Percentiles rank a stretch among this genome's conserved stretches.
Conservation (phyloP, 2,113 vertebrate species). For the Petrocephalus microphthalmus region DNA sequence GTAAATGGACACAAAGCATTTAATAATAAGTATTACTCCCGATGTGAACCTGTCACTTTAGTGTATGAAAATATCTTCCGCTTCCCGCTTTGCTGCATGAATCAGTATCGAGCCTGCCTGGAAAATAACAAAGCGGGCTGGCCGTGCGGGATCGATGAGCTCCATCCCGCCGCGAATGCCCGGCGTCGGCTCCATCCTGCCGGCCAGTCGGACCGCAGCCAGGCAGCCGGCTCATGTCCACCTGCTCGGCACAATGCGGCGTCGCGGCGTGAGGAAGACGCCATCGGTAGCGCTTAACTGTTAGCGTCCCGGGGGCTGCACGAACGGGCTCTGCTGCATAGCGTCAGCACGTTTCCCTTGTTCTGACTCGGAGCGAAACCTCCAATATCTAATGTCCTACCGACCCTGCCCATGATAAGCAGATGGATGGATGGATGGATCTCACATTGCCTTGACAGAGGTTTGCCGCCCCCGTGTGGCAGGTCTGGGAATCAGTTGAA, state of each 20-base stretch:
- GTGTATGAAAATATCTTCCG: neutral
- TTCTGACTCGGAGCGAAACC: neutral
- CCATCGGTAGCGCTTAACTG: neutral
- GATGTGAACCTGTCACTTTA: neutral
- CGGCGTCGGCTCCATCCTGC: neutral
- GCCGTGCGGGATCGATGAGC: neutral
- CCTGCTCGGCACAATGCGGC: neutral
- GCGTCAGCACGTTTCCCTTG: neutral
- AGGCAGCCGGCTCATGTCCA: neutral
- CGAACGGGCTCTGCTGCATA: neutral
- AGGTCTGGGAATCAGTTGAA: neutral
- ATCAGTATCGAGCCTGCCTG: neutral
- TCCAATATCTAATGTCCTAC: neutral
- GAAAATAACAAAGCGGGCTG: neutral
- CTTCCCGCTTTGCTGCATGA: neutral
- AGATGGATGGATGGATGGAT: neutral
- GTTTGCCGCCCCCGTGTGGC: neutral
- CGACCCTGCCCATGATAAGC: neutral
- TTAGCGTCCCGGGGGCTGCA: neutral
- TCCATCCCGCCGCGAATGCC: neutral
- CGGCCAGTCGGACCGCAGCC: neutral
- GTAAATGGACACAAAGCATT: neutral
- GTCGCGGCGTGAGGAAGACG: neutral
- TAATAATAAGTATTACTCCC: neutral
- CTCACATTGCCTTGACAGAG: neutral